phyloP scores from a whole-genome alignment of 1,140 invertebrate species.

The Cepaea nemoralis region DNA sequence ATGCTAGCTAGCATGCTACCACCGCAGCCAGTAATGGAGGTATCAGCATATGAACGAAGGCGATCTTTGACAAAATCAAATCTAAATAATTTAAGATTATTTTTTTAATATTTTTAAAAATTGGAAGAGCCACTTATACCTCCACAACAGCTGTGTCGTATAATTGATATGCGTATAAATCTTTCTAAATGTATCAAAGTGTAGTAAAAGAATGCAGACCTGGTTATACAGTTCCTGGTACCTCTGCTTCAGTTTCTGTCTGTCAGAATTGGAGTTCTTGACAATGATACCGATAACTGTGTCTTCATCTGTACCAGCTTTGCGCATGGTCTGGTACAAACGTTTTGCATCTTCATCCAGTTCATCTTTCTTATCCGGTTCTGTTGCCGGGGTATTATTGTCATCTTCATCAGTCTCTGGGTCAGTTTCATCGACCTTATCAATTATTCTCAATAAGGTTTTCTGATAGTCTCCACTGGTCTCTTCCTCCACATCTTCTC shows the following conservation, averaged over 20 bases:
- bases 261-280: conserved; percentile 26
- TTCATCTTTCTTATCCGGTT: conserved; percentile 14
- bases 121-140: too few species aligned
- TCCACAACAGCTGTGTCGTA: too few species aligned
- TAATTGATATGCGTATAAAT: too few species aligned
- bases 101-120: too few species aligned
- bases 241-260: conserved; percentile 51
- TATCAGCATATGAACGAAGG: too few species aligned
- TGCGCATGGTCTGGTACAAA: conserved; percentile 63
- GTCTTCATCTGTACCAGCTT: conserved; percentile 54
- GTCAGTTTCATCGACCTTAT: conserved; percentile 6
- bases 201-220: conserved; percentile 42
- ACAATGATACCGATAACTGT: conserved; percentile 30
- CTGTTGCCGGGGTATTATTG: not conserved
- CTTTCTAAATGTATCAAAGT: too few species aligned
- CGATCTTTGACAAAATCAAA: too few species aligned
- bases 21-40: too few species aligned
- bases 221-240: conserved; percentile 62
- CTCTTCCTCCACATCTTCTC: conserved; percentile 58
- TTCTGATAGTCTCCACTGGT: conserved; percentile 64
- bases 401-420: not conserved
- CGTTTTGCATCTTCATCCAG: conserved; percentile 52
- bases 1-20: too few species aligned
- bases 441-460: conserved; percentile 59
- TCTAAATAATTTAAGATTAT: too few species aligned